Evolutionary conservation across 2,888 invertebrate genomes (phyloP).

Genomic region (Conistra vaccinii): DNA sequence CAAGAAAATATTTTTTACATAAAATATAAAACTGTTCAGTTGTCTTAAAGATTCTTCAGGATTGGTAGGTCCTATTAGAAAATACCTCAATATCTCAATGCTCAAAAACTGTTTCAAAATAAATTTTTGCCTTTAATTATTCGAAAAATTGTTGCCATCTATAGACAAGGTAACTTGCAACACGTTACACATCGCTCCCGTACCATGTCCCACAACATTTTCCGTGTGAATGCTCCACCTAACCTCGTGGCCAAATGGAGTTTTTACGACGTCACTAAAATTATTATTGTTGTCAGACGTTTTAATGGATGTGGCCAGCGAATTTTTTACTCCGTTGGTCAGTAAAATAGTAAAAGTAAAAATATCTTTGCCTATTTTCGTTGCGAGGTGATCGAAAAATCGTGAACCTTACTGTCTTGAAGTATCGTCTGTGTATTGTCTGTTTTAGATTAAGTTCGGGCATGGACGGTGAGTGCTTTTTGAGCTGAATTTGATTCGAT

Average conservation of each 20-base stretch:
- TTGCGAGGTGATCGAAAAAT: conserved; percentile 13
- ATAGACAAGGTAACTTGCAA: conserved; percentile 23
- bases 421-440: conserved; percentile 7
- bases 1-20: too few species aligned
- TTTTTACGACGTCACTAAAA: conserved; percentile 69
- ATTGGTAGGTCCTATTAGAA: background rate
- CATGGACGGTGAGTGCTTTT: background rate
- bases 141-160: conserved; percentile 3
- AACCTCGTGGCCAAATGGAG: conserved; percentile 67
- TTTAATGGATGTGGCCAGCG: conserved; percentile 63
- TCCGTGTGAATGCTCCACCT: conserved; percentile 62
- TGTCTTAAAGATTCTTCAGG: background rate
- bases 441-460: background rate
- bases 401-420: conserved; percentile 1
- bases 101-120: background rate
- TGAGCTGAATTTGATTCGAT: conserved; percentile 9
- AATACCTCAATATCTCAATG: background rate
- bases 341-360: conserved; percentile 60
- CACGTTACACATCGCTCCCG: conserved; percentile 24
- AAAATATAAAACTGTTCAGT: too few species aligned
- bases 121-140: conserved; percentile 4
- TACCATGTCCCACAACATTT: conserved; percentile 50
- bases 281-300: conserved; percentile 67
- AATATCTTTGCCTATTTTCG: conserved; percentile 16
- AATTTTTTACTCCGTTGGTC: conserved; percentile 65